Evolutionary conservation across 2,797 vertebrate species (phyloP).

Genomic region (Leptoclinus maculatus): DNA sequence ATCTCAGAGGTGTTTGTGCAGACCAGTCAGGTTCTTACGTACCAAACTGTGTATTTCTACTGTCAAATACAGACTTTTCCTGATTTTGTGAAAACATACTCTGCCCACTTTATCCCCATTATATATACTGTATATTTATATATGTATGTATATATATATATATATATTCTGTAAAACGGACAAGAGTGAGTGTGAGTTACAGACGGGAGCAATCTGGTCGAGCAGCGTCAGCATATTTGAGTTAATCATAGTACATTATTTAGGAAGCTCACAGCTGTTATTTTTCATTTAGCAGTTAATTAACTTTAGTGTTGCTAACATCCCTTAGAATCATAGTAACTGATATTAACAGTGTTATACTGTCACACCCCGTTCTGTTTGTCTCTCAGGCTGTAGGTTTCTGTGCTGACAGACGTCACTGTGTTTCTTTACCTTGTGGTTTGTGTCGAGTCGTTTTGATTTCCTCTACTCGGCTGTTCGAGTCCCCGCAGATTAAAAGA

Average conservation of each 20-base stretch:
- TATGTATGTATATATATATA: no score
- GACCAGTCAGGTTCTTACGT: no score
- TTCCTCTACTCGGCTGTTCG: not conserved
- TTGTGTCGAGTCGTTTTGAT: not conserved
- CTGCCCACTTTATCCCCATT: no score
- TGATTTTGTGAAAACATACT: no score
- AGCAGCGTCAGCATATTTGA: no score
- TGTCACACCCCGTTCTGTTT: no score
- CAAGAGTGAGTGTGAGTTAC: no score
- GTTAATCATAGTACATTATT: not conserved
- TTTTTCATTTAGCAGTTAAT: not conserved
- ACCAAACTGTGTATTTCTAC: no score
- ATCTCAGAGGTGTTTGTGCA: no score
- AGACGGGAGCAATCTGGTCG: no score
- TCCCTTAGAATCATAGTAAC: not conserved
- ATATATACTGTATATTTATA: no score
- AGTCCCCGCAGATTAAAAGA: slow-evolving; percentile 10
- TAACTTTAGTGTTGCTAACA: not conserved
- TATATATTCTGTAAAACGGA: not conserved
- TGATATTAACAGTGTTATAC: not conserved
- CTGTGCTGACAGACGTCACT: not conserved
- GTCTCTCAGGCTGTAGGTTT: not conserved
- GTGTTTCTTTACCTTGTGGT: slow-evolving; percentile 39
- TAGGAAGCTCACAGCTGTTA: not conserved
- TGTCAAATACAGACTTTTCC: not conserved